Base-by-base conservation (phyloP, 2,113 vertebrate species). In the Triplophysa siluroides region DNA sequence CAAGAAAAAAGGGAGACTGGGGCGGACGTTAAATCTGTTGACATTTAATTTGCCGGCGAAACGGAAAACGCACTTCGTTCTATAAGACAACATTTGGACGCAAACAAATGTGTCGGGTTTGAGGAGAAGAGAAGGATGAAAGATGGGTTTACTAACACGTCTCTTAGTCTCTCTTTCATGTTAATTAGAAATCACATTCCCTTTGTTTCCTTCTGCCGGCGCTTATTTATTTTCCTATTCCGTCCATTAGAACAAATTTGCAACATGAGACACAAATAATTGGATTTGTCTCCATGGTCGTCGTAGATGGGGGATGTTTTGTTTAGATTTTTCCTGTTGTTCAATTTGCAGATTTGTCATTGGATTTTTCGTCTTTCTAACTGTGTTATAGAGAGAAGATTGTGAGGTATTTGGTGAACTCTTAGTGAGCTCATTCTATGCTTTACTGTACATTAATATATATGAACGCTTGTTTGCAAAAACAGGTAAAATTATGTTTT, bases 141-240 rank as follows among this genome's bases (percentile, higher is more conserved):
- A 90, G 92, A 92, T 90, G 91, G 88, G 87, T 93, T 93, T 91
- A 85, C 91, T 91, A 90, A 93, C 90, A 90, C 88, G 84, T 89
- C 88, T 86, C 87, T 89, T 91, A 85, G 86, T 90, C 90, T 89
- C 87, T 89, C 91, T 92, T 93, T 92, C 92, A 92, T 92, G 92
- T 93, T 93, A 94, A 94, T 93, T 93, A 93, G 90, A 94, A 94
- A 92, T 91, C 87, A 83, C 89, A 87, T 92, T 52, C 88, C 91
- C 92, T 94, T 93, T 92, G 91, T 93, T 91, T 90, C 89, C 89
- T 88, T 89, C 88, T 83, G 87, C 91, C 78, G 90, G 86, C 85
- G 83, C 88, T 91, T 92, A 91, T 93, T 93, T 93, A 91, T 91
- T 91, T 91, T 88, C 88, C 88, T 87, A 88, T 91, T 92, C 86